phyloP scores from a whole-genome alignment of 2,797 vertebrate genomes.

The Parauchenoglanis punctatus region DNA sequence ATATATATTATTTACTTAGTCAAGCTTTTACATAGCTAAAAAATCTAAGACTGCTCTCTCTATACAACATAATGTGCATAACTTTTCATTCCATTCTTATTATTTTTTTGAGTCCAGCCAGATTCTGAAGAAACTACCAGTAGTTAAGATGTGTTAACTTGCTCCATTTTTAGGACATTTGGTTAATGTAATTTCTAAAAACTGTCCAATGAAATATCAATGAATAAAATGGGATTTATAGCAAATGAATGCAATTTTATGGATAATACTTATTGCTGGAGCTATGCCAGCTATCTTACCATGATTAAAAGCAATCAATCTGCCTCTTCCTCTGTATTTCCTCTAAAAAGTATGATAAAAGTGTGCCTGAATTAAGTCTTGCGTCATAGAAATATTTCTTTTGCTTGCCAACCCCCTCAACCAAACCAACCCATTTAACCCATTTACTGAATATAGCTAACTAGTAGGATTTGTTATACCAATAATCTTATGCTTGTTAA shows the following conservation, averaged over 20 bases:
- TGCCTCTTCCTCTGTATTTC: not conserved
- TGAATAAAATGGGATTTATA: not conserved
- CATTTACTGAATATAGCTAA: not conserved
- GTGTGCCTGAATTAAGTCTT: not conserved
- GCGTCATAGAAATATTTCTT: not conserved
- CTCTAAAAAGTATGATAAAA: not conserved
- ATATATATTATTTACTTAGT: not conserved
- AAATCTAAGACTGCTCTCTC: not conserved
- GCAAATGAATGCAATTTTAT: not conserved
- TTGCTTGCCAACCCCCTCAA: not conserved
- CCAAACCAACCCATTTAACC: not conserved
- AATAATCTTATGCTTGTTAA: not conserved
- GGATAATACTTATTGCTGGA: not conserved
- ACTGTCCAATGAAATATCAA: not conserved
- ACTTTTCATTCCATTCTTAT: not conserved
- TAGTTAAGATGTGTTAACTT: not conserved
- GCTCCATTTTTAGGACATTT: not conserved
- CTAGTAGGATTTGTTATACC: not conserved
- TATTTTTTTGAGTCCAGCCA: not conserved
- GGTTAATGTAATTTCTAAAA: not conserved
- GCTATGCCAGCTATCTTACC: not conserved
- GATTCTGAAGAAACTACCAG: not conserved
- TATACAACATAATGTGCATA: not conserved
- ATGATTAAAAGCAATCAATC: constrained; percentile 9
- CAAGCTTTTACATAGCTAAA: not conserved